Conservation (phyloP, 2,797 vertebrate species). For the Nyctalus aviator region DNA sequence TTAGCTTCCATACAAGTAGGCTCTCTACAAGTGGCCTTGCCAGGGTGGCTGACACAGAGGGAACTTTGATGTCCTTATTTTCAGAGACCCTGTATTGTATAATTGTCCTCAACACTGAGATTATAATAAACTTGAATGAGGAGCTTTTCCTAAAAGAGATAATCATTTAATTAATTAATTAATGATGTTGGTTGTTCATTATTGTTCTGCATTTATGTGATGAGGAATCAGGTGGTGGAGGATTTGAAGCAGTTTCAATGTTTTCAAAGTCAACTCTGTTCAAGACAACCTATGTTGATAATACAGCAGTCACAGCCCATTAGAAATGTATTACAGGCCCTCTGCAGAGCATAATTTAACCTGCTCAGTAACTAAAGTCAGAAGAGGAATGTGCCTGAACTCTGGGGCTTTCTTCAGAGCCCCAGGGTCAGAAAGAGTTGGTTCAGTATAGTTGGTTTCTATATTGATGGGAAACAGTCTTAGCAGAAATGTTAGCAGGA, state of each 20-base stretch:
- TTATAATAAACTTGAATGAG: background rate
- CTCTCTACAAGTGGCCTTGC: background rate
- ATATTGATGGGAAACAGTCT: background rate
- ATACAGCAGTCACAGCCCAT: rapidly evolving
- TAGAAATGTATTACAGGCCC: background rate
- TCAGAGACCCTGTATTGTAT: background rate
- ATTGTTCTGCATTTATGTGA: background rate
- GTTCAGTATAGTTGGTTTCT: background rate
- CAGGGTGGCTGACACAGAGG: background rate
- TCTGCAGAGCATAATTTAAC: background rate
- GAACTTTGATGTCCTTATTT: background rate
- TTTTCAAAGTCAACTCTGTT: background rate
- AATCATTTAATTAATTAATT: background rate
- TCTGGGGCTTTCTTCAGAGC: background rate
- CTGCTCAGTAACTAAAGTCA: background rate
- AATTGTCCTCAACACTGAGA: background rate
- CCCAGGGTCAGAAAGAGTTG: background rate
- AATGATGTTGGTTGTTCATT: background rate
- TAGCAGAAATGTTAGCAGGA: slow-evolving; percentile 12
- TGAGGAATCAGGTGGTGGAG: background rate
- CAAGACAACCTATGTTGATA: background rate
- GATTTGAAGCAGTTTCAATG: background rate
- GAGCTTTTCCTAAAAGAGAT: background rate
- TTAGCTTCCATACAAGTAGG: background rate
- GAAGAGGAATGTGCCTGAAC: background rate